phyloP scores from a whole-genome alignment of 2,888 invertebrate species.

The Bimastos eiseni region DNA sequence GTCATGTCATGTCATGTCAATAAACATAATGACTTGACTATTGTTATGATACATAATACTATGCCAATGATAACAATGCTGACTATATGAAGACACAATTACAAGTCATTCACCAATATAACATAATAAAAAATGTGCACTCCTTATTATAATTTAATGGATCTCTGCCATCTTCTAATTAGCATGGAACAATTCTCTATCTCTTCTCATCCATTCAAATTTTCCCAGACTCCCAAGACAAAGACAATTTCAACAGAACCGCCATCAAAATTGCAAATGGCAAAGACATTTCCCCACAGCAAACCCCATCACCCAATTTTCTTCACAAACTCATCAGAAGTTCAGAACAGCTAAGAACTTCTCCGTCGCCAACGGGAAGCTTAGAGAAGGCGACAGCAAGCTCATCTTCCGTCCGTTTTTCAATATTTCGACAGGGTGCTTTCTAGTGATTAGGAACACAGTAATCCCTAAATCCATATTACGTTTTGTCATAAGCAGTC shows the following conservation, averaged over 20 bases:
- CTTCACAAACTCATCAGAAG: not conserved
- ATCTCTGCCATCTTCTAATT: not conserved
- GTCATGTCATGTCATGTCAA: too few relatives aligned
- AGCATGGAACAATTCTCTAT: not conserved
- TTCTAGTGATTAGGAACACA: not conserved
- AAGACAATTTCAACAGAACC: not conserved
- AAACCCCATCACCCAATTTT: not conserved
- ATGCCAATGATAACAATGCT: not conserved
- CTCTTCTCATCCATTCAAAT: not conserved
- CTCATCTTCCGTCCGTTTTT: not conserved
- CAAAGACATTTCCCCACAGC: not conserved
- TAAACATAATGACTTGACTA: too few relatives aligned
- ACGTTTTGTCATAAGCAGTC: slow-evolving; percentile 24
- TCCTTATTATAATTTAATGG: not conserved
- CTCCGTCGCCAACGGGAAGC: not conserved
- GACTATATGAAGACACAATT: not conserved
- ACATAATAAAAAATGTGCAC: not conserved
- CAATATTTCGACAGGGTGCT: not conserved
- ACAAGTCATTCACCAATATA: not conserved
- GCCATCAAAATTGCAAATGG: not conserved
- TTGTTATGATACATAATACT: too few relatives aligned
- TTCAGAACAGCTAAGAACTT: not conserved
- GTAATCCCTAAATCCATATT: slow-evolving; percentile 23
- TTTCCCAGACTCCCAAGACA: not conserved
- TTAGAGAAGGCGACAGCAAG: not conserved